These are phyloP conservation scores for Hypercompe scribonia DNA, from an alignment of 2,888 invertebrate species.

Conservation along the genomic window DNA sequence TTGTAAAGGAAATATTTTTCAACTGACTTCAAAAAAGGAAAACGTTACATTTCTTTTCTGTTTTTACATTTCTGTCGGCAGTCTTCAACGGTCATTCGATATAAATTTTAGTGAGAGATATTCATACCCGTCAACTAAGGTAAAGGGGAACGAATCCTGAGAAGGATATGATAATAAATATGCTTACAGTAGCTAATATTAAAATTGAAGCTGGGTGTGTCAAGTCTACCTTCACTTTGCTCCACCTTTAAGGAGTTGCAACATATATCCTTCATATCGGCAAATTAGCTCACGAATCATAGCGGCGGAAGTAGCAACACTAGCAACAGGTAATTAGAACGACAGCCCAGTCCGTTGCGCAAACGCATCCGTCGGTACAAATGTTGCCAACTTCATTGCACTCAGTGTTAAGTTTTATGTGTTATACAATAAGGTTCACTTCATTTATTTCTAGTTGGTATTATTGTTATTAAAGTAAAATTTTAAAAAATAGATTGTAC, in stretches of 20 bases:
- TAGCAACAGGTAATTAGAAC: conserved; percentile 48
- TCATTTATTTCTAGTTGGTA: not conserved
- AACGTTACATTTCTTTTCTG: no score
- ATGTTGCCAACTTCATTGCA: conserved; percentile 14
- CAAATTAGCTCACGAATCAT: conserved; percentile 42
- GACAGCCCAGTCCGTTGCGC: conserved; percentile 54
- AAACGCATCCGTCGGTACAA: conserved; percentile 54
- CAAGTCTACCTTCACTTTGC: conserved; percentile 25
- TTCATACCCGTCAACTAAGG: no score
- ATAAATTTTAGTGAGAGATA: no score
- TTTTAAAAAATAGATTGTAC: no score
- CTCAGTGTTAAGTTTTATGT: conserved; percentile 6
- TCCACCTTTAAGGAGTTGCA: conserved; percentile 18
- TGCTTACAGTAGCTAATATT: not conserved
- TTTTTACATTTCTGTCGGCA: no score
- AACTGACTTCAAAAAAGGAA: no score
- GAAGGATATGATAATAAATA: not conserved
- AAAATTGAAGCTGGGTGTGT: not conserved
- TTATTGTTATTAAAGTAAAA: not conserved
- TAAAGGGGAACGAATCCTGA: not conserved
- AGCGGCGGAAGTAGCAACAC: conserved; percentile 40
- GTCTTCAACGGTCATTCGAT: no score
- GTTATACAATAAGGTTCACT: not conserved
- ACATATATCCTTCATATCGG: conserved; percentile 31
- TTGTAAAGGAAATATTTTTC: no score